Base-by-base conservation (phyloP, 2,797 vertebrate species). In the Fratercula arctica region DNA sequence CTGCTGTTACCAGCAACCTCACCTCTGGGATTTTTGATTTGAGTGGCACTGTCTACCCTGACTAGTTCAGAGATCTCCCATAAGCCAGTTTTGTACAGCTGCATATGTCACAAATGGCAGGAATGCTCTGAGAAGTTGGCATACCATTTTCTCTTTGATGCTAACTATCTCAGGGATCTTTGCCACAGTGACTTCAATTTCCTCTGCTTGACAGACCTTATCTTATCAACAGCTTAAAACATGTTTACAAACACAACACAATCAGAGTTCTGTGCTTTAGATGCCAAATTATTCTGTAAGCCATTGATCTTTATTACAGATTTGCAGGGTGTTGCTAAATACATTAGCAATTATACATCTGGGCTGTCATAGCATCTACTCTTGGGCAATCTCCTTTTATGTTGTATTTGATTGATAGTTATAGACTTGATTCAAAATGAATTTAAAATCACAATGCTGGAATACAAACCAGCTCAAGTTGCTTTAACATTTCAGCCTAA, bases 261-360 rank as follows among this genome's bases (percentile, higher is more conserved):
- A 91, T 97, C 73, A 74, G 94, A 92, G 85, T 46, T 60, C 68
- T 96, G 67, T 90, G 81, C 63, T 94, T 95, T 92, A 82, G 78
- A 82, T 79, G 93, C 63, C 93, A 97, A 96, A 90, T 96, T 95
- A 51, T 96, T 96, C 91, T 93, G 90, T 94, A 95, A 96, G 68
- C 85, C 94, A 95, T 92, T 97, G 93, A 97, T 96, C 90, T 97
- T 97, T 97, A 96, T 97, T 97, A 96, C 81, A 97, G 87, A 85
- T 96, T 96, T 97, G 73, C 72, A 64, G 85, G 60, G 50, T 82
- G 80, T 93, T 97, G 80, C 85, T 89, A 97, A 96, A 92, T 92
- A 89, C 35, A 89, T 77, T 92, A 89, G 93, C 94, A 97, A 96
- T 97, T 97, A 94, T 85, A 93, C 85, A 79, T 94, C 90, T 91